phyloP scores from a whole-genome alignment of 2,797 vertebrate species.

The Danio choprae region DNA sequence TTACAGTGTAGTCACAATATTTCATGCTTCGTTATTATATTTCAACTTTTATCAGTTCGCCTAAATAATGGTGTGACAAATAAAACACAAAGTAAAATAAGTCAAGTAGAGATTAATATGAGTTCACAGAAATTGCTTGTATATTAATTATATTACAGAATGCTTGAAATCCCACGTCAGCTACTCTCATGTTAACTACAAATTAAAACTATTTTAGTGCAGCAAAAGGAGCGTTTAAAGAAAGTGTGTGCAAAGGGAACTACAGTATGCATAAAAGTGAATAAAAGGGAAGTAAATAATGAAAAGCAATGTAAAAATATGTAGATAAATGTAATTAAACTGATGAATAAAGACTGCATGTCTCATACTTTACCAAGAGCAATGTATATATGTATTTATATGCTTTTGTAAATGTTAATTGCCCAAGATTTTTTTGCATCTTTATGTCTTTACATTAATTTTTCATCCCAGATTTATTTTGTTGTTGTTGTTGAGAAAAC shows the following conservation, averaged over 20 bases:
- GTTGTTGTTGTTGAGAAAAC: background rate
- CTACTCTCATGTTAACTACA: background rate
- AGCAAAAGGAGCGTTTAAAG: background rate
- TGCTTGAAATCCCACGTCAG: background rate
- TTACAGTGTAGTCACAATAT: too few relatives aligned
- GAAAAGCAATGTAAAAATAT: too few relatives aligned
- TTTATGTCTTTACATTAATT: constrained; percentile 4
- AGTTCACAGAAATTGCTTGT: background rate
- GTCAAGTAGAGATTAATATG: background rate
- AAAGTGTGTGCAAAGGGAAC: background rate
- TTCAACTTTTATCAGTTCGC: background rate
- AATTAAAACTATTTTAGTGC: background rate
- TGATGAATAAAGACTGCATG: background rate
- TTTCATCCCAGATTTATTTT: too few relatives aligned
- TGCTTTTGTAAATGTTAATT: background rate
- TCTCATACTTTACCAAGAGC: background rate
- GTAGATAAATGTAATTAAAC: too few relatives aligned
- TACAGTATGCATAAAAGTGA: background rate
- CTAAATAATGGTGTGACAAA: background rate
- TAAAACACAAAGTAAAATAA: background rate
- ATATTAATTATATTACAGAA: background rate
- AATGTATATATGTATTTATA: too few relatives aligned
- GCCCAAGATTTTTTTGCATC: background rate
- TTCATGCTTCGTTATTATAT: background rate
- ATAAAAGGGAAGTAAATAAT: background rate